These are phyloP conservation scores for Shargacucullia verbasci DNA, from an alignment of 2,888 invertebrate species.

Conservation along the genomic window DNA sequence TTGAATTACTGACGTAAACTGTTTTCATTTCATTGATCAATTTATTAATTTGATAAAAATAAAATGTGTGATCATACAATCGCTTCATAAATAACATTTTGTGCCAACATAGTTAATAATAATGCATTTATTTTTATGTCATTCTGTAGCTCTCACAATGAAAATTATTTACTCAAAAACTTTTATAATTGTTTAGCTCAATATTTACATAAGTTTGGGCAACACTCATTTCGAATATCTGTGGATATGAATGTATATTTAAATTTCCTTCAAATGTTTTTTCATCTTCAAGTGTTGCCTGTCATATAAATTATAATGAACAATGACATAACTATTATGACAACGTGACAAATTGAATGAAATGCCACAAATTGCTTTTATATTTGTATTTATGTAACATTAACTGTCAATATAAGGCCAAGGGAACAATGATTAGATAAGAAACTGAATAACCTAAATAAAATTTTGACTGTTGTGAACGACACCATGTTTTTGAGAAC, in stretches of 20 bases:
- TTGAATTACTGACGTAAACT: too few relatives aligned
- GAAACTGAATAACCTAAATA: constrained; percentile 37
- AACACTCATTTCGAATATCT: constrained; percentile 5
- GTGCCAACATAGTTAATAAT: constrained; percentile 60
- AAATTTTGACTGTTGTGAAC: constrained; percentile 30
- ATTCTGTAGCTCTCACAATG: constrained; percentile 19
- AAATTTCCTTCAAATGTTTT: too few relatives aligned
- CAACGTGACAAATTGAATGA: constrained; percentile 51
- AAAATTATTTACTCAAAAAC: neutral
- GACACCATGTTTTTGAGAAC: constrained; percentile 22
- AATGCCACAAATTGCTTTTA: constrained; percentile 72
- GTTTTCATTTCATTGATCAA: too few relatives aligned
- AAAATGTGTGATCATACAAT: neutral
- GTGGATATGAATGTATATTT: too few relatives aligned
- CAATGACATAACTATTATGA: constrained; percentile 31
- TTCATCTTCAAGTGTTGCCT: constrained; percentile 20
- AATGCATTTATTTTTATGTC: constrained; percentile 64
- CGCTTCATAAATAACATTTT: constrained; percentile 12
- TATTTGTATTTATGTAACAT: constrained; percentile 47
- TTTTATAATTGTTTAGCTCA: constrained; percentile 15
- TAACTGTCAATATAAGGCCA: constrained; percentile 59
- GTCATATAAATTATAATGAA: constrained; percentile 8
- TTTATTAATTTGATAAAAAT: neutral
- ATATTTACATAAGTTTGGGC: constrained; percentile 5
- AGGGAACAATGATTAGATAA: constrained; percentile 72